A percentile compares a stretch with the other conserved stretches of the same genome.
Conservation (phyloP, 2,888 invertebrate genomes). For the Syrphus vitripennis region DNA sequence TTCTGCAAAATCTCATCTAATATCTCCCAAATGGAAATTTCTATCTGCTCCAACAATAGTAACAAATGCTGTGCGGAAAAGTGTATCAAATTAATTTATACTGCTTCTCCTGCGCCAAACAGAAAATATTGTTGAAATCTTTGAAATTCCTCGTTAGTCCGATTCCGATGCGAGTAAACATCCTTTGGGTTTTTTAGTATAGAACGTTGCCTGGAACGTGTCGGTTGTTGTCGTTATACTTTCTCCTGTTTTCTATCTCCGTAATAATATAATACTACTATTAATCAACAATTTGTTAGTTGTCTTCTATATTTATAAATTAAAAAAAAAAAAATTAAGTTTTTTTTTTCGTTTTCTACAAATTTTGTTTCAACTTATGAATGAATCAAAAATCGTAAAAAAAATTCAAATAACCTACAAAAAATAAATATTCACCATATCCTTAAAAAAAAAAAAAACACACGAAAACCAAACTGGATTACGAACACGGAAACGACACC, state of each 20-base stretch:
- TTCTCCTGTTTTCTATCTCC: slow-evolving; percentile 70
- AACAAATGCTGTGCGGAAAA: slow-evolving; percentile 26
- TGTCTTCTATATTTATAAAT: slow-evolving; percentile 23
- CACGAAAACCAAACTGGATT: slow-evolving; percentile 47
- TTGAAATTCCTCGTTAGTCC: slow-evolving; percentile 45
- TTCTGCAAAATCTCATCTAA: neutral
- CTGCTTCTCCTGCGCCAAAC: slow-evolving; percentile 28
- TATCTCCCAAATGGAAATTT: neutral
- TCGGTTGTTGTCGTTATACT: slow-evolving; percentile 71
- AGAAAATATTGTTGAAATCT: slow-evolving; percentile 51
- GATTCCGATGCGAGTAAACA: slow-evolving; percentile 33
- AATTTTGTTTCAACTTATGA: neutral
- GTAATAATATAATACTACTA: slow-evolving; percentile 60
- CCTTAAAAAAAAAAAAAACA: slow-evolving; percentile 16
- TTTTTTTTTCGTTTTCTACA: neutral
- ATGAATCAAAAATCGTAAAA: neutral
- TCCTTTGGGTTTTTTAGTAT: slow-evolving; percentile 68
- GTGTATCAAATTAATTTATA: slow-evolving; percentile 25
- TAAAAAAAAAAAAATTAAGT: neutral
- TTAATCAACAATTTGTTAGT: slow-evolving; percentile 69
- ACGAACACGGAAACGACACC: slow-evolving; percentile 52
- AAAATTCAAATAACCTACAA: neutral
- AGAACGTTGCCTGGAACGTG: slow-evolving; percentile 73
- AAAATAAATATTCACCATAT: neutral
- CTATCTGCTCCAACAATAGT: neutral